Evolutionary conservation across 2,113 vertebrate genomes (phyloP).

Genomic region (Meleagris gallopavo): DNA sequence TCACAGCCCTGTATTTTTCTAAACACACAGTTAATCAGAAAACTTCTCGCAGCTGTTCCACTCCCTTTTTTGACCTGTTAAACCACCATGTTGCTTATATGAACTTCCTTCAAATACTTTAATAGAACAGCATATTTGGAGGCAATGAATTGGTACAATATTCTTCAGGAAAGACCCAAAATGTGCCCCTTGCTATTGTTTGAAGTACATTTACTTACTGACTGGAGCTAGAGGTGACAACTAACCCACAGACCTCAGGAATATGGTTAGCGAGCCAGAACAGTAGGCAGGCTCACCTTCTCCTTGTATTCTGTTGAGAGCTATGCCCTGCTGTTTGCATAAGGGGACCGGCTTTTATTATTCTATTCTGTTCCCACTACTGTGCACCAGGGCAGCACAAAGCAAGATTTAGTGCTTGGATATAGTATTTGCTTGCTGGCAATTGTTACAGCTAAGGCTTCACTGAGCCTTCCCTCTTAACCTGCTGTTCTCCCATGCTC

Average conservation of each 20-base stretch:
- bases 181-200: background rate
- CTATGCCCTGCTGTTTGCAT: constrained; percentile 56
- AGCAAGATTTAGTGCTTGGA: constrained; percentile 50
- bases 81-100: background rate
- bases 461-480: constrained; percentile 24
- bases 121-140: background rate
- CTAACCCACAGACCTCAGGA: constrained; percentile 39
- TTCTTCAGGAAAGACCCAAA: constrained; percentile 22
- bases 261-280: constrained; percentile 13
- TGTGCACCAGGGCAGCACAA: constrained; percentile 55
- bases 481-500: constrained; percentile 38
- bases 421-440: constrained; percentile 49
- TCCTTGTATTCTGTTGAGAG: constrained; percentile 16
- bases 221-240: constrained; percentile 3
- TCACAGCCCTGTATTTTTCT: background rate
- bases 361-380: constrained; percentile 33
- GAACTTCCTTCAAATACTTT: constrained; percentile 19
- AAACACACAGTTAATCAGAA: background rate
- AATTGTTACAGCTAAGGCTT: constrained; percentile 44
- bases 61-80: constrained; percentile 21
- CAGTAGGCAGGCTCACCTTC: constrained; percentile 43
- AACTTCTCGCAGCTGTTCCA: background rate
- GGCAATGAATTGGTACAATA: background rate
- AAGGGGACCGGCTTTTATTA: constrained; percentile 32
- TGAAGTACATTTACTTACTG: constrained; percentile 10